A percentile compares a stretch with the other conserved stretches of the same genome.
Conservation (phyloP, 1,140 invertebrate genomes). For the Lamellibrachia luymesi region DNA sequence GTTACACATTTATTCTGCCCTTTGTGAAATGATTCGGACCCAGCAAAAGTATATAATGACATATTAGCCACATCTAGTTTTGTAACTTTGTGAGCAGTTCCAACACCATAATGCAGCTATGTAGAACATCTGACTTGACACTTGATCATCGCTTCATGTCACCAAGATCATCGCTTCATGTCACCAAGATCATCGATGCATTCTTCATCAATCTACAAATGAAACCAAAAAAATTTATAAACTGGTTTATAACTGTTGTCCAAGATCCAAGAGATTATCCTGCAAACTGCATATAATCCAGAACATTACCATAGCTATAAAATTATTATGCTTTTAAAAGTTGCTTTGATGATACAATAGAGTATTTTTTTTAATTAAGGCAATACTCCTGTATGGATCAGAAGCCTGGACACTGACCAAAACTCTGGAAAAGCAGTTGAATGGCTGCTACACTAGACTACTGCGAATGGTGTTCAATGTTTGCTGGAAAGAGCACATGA, state of each 20-base stretch:
- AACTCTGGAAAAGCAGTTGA: no score
- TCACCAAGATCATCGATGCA: conserved; percentile 63
- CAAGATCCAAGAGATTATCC: background rate
- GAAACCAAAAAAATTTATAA: background rate
- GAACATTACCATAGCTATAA: no score
- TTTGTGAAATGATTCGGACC: background rate
- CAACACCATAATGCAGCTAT: background rate
- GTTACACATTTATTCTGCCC: background rate
- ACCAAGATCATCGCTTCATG: conserved; percentile 53
- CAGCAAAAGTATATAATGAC: background rate
- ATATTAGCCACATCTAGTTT: background rate
- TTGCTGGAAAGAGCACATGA: no score
- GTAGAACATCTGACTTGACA: background rate
- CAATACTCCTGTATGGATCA: no score
- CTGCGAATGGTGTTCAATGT: no score
- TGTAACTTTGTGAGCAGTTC: background rate
- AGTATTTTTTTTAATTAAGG: no score
- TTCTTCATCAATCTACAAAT: conserved; percentile 63
- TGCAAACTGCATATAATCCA: no score
- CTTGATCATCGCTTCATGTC: background rate
- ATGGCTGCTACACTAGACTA: no score
- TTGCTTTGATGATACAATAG: no score
- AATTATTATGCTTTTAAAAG: no score
- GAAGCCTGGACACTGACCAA: no score
- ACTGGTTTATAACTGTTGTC: background rate